Base-by-base conservation (phyloP, 2,113 vertebrate species). In the Oryctolagus cuniculus region DNA sequence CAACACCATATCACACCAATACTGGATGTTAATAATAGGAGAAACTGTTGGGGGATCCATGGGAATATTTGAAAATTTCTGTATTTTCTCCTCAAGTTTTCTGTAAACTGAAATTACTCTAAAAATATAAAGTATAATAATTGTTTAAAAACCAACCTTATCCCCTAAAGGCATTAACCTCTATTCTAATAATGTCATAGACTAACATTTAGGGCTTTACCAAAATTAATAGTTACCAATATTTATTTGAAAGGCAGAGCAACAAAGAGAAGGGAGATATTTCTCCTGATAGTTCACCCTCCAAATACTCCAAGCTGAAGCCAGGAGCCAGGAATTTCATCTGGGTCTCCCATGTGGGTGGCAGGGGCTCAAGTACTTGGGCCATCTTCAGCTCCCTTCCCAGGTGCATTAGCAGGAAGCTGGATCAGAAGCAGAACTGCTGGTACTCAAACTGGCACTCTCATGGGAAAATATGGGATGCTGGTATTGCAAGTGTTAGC, bases 71-170 rank as follows among this genome's bases (percentile, higher is more conserved):
- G 10, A 9, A 55, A 77, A 69, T 61, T 31, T 92, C 15, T 66
- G 19, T 49, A 84, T 3, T 92, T 96, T 44, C 34, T 92, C 19
- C 12, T 72, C 27, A 67, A 1, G 64, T 81, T 66, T 77, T 77
- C 61, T 72, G 2, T 95, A 93, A 91, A 78, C 38, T 16, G 90
- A 51, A 93, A 31, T 63, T 85, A 34, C 10, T 73, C 10, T 90
- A 58, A 80, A 83, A 95, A 69, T 16, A 70, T 69, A 36, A 96
- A 78, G 8, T 78, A 15, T 82, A 7, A 63, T 61, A 36, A 75
- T 73, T 66, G 21, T 84, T 27, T 55, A 24, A 92, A 38, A 79
- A 92, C 15, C 55, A 72, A 55, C 0, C 7, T 83, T 67, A 44
- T 87, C 24, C 17, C 25, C 34, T 31, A 81, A 72, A 27, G 63